Evolutionary conservation across 2,888 invertebrate species (phyloP).

Genomic region (Drosophila niveifrons): DNA sequence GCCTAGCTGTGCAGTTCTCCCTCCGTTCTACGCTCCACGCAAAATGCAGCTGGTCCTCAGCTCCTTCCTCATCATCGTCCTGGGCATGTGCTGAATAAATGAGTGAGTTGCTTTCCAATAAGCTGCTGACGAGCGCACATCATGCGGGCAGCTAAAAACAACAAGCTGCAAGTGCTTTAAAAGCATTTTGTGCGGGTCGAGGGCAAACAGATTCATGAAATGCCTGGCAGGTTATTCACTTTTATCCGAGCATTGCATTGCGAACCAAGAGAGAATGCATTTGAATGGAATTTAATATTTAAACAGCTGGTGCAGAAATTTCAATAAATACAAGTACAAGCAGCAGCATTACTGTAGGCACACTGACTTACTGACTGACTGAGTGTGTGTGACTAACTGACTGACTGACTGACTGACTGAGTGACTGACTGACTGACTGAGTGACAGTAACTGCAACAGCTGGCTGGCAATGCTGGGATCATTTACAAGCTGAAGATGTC

Average conservation of each 20-base stretch:
- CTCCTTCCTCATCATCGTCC: neutral
- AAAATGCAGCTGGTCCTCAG: neutral
- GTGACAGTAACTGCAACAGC: slow-evolving; percentile 14
- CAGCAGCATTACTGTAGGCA: neutral
- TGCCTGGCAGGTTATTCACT: neutral
- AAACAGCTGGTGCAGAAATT: slow-evolving; percentile 18
- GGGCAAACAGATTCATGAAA: neutral
- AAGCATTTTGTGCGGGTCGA: neutral
- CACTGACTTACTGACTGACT: neutral
- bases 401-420: neutral
- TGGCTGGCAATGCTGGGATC: slow-evolving; percentile 35
- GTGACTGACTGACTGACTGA: neutral
- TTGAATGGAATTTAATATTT: slow-evolving; percentile 47
- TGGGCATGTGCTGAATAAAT: slow-evolving; percentile 2
- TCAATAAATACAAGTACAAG: slow-evolving; percentile 22
- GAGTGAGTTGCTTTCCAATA: neutral
- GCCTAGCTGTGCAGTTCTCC: neutral
- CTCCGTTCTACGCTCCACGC: neutral
- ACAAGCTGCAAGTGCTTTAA: neutral
- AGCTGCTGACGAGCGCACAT: slow-evolving; percentile 1
- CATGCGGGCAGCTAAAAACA: slow-evolving; percentile 9
- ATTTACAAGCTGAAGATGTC: slow-evolving; percentile 56
- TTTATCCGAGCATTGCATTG: neutral
- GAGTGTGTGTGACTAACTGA: no score
- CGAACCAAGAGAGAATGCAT: neutral